phyloP scores from a whole-genome alignment of 2,888 invertebrate species.

The Yponomeuta sedellus region DNA sequence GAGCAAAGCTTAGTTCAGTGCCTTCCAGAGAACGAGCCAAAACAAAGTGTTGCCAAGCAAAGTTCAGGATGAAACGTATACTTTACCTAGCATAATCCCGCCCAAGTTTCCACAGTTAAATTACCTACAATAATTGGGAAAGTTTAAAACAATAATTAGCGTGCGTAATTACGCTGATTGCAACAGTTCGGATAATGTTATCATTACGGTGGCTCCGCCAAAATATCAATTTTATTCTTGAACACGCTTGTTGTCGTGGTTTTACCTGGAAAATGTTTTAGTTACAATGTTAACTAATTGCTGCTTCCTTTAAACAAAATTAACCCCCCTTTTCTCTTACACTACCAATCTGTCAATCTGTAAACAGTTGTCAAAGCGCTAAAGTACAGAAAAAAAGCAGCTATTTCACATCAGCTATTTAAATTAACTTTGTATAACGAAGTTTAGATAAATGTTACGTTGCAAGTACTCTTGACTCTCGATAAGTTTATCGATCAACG shows the following conservation, averaged over 20 bases:
- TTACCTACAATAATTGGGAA: slow-evolving; percentile 5
- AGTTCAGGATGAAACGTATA: neutral
- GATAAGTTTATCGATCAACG: no score
- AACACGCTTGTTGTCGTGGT: neutral
- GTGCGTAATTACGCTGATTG: slow-evolving; percentile 7
- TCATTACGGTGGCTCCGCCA: neutral
- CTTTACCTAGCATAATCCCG: neutral
- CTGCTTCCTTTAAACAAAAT: no score
- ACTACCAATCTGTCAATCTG: no score
- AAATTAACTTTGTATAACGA: no score
- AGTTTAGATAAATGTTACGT: no score
- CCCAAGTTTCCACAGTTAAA: neutral
- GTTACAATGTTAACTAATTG: no score
- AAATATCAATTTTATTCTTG: neutral
- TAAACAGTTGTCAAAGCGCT: no score
- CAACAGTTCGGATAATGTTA: neutral
- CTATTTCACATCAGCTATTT: no score
- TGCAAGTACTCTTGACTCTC: no score
- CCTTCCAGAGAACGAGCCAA: neutral
- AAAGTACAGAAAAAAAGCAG: no score
- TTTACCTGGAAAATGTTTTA: neutral
- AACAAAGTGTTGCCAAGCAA: neutral
- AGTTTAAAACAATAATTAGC: slow-evolving; percentile 13
- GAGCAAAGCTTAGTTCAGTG: no score
- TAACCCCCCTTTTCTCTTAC: no score